These are phyloP conservation scores for Gymnopithys bicolor DNA, from an alignment of 2,797 vertebrate genomes.

Conservation along the genomic window DNA sequence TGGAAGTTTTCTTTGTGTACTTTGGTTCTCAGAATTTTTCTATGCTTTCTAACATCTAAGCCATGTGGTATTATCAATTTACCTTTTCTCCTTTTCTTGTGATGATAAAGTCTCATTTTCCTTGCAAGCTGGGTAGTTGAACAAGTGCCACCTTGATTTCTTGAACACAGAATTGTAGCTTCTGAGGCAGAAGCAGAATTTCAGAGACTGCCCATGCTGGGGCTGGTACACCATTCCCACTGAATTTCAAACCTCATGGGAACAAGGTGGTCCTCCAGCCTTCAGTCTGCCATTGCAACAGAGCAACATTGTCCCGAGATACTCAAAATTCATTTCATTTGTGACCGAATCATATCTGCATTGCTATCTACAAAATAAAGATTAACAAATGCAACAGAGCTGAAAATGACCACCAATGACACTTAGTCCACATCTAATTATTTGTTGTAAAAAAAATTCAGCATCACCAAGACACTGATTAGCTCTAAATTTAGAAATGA, in stretches of 20 bases:
- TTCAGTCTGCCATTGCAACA: not conserved
- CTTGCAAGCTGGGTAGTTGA: not conserved
- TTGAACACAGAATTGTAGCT: not conserved
- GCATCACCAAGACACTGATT: not conserved
- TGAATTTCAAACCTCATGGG: not conserved
- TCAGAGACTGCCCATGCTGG: not conserved
- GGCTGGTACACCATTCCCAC: not conserved
- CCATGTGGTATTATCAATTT: not conserved
- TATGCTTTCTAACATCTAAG: not conserved
- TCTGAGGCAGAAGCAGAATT: not conserved
- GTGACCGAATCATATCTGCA: not conserved
- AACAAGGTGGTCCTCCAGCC: not conserved
- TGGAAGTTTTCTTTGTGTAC: not conserved
- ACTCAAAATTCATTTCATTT: not conserved
- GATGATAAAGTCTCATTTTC: not conserved
- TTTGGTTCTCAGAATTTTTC: not conserved
- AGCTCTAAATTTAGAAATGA: not conserved
- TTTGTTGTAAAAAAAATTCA: not conserved
- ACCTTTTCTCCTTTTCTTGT: not conserved
- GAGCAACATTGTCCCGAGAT: not conserved
- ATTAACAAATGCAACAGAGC: not conserved
- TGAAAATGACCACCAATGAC: not conserved
- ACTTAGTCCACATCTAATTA: not conserved
- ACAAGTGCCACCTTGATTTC: not conserved
- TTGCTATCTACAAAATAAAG: not conserved